Evolutionary conservation across 1,140 invertebrate species (phyloP), one percentile per base, ranked within the genome.

Genomic region (Rhopalosiphum padi): DNA sequence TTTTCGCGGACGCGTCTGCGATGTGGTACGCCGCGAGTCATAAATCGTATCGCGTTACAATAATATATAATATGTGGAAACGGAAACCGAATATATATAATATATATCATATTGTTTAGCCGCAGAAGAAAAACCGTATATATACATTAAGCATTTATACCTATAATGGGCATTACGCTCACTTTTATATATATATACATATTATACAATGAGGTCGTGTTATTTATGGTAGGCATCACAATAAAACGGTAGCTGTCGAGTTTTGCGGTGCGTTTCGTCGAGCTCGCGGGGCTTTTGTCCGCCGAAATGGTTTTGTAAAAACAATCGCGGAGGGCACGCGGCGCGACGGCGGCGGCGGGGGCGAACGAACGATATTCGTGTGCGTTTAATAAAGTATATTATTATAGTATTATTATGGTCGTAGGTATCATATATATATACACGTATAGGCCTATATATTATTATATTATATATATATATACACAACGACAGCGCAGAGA

Each of bases 11-110:
- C 18, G n/a, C 87, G 30, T 35, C 85, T 46, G 46, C 82, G 22
- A 7, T 8, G 11, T 8, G 83, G 7, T 23, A 7, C 37, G 6
- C 25, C 7, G 55, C 23, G 85, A 86, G 87, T 88, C 48, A 53
- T 89, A 89, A 89, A 89, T 89, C 87, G 87, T 89, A 43, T 68
- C 60, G 60, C 60, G 60, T 68, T 68, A 68, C 60, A 68, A 68
- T 68, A 68, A 68, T 46, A 46, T 46, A 51, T 51, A 51, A 51
- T 15, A 11, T 30, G 83, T 30, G 25, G 48, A 89, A 89, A 89
- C 87, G 48, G 87, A 53, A 53, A 55, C 35, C 8, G n/a, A 85
- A 86, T 86, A 86, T 15, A 43, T 37, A 83, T 83, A 37, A 77
- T 82, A 37, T 21, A 37, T 21, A 35, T 35, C 23, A 41, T 18